Evolutionary conservation across 2,888 invertebrate genomes (phyloP).

Genomic region (Cerastis leucographa): DNA sequence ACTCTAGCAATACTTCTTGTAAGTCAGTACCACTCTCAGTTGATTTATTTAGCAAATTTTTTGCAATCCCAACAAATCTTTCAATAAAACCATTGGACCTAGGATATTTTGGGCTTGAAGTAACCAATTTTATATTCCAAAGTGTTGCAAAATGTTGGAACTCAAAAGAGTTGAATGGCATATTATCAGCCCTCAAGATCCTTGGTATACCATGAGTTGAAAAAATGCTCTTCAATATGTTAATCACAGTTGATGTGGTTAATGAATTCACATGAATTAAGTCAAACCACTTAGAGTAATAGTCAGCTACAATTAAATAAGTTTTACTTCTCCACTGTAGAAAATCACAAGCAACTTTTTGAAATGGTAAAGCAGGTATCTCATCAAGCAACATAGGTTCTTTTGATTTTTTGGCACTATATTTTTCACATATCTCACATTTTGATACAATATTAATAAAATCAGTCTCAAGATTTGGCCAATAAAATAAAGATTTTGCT

Average conservation of each 20-base stretch:
- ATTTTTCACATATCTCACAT: neutral
- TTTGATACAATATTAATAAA: neutral
- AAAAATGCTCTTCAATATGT: neutral
- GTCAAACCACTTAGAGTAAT: constrained; percentile 2
- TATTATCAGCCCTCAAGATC: constrained; percentile 1
- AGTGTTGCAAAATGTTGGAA: neutral
- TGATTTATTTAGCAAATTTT: neutral
- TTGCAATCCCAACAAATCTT: too few relatives aligned
- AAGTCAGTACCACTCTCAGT: neutral
- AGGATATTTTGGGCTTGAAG: too few relatives aligned
- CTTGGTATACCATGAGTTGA: neutral
- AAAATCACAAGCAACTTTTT: neutral
- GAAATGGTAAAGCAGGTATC: constrained; percentile 1
- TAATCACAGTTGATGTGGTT: neutral
- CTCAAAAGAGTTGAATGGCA: neutral
- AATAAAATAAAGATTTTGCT: neutral
- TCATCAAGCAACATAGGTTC: neutral
- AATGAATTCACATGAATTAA: neutral
- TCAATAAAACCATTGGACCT: too few relatives aligned
- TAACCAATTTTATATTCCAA: too few relatives aligned
- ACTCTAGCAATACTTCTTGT: neutral
- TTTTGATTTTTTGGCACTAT: neutral
- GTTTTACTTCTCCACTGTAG: neutral
- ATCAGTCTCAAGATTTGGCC: neutral
- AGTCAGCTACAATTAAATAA: neutral